Conservation (phyloP, 2,797 vertebrate species). For the Anas acuta region DNA sequence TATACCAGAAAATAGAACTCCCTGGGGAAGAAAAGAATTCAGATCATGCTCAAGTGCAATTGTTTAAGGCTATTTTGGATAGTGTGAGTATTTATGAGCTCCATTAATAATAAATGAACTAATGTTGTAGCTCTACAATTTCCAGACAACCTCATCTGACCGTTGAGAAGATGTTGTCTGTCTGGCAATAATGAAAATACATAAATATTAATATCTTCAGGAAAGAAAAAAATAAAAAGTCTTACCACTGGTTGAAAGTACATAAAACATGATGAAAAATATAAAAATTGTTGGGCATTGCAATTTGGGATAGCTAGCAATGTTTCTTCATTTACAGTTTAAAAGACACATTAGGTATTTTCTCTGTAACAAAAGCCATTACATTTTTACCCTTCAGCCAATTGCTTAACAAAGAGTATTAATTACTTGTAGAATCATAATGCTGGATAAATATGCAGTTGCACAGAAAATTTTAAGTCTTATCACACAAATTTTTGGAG, state of each 20-base stretch:
- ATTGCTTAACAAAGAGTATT: not conserved
- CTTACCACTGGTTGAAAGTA: slow-evolving; percentile 43
- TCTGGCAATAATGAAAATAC: slow-evolving; percentile 65
- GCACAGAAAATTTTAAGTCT: not conserved
- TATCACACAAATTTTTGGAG: not conserved
- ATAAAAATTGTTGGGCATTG: not conserved
- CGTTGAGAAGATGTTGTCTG: slow-evolving; percentile 45
- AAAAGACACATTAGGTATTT: not conserved
- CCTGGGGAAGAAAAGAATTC: slow-evolving; percentile 47
- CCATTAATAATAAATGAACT: slow-evolving; percentile 77
- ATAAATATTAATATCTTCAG: slow-evolving; percentile 71
- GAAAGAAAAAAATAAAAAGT: not conserved
- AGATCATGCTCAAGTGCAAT: slow-evolving; percentile 56
- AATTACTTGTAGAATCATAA: slow-evolving; percentile 11
- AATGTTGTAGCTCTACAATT: slow-evolving; percentile 58
- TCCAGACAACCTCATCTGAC: slow-evolving; percentile 73
- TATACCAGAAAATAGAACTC: slow-evolving; percentile 64
- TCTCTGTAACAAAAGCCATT: not conserved
- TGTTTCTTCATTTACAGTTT: slow-evolving; percentile 1
- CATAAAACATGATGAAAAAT: slow-evolving; percentile 46
- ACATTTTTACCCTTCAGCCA: not conserved
- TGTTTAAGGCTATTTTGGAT: slow-evolving; percentile 76
- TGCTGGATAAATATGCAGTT: not conserved
- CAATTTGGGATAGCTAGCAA: not conserved
- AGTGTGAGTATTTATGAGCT: slow-evolving; percentile 74